Evolutionary conservation across 1,140 invertebrate species (phyloP).

Genomic region (Meloidogyne exigua): DNA sequence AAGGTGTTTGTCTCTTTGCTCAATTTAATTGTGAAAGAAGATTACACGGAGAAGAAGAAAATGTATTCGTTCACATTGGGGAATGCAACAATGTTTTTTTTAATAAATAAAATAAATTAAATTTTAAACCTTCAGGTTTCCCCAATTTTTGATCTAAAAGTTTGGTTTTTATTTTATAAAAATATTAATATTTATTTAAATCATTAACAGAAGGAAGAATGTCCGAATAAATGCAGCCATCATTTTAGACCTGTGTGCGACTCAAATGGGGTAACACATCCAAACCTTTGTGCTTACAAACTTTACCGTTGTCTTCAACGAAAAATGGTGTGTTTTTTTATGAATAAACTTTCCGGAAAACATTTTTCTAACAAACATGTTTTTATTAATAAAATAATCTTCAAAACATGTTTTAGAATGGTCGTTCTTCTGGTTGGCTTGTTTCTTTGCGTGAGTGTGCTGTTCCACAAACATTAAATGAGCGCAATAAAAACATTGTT

Average conservation of each 20-base stretch:
- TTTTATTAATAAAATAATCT: conserved; percentile 1
- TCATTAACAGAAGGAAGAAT: conserved; percentile 43
- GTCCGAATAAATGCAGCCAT: conserved; percentile 40
- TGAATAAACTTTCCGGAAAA: background rate
- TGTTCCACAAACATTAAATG: background rate
- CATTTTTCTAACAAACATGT: background rate
- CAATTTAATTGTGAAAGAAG: conserved; percentile 44
- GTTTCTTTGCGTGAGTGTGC: conserved; percentile 33
- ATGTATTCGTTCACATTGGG: conserved; percentile 45
- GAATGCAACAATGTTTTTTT: conserved; percentile 34
- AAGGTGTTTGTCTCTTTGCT: conserved; percentile 42
- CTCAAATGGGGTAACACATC: conserved; percentile 45
- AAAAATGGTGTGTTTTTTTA: conserved; percentile 26
- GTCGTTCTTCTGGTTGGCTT: conserved; percentile 23
- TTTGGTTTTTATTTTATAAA: conserved; percentile 3
- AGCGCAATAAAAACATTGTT: background rate
- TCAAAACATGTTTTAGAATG: background rate
- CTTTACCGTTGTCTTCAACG: conserved; percentile 52
- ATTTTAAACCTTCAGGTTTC: conserved; percentile 18
- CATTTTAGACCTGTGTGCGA: conserved; percentile 51
- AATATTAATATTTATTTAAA: background rate
- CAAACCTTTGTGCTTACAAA: conserved; percentile 51
- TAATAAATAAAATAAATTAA: background rate
- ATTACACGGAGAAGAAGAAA: conserved; percentile 33
- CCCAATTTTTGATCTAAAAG: conserved; percentile 11